Evolutionary conservation across 1,140 invertebrate species (phyloP), one percentile per base, ranked within the genome.

Genomic region (Atta colombica): DNA sequence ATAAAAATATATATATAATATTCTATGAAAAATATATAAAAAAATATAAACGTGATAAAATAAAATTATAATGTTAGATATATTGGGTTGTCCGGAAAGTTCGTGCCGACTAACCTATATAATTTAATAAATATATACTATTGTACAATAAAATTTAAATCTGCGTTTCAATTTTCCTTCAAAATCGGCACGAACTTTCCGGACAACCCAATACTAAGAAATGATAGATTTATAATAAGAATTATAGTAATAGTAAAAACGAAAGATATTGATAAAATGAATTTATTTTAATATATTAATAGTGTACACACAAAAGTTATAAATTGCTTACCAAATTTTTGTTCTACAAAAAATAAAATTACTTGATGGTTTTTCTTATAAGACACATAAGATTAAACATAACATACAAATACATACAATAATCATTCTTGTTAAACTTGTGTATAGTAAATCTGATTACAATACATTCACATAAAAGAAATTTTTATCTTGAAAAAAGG

Each of bases 361-460:
- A 35, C 31, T 35, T 35, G 39, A 49, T 14, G 39, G 0, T 25
- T 71, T 14, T 69, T 71, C 4, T 21, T 49, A 49, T 7, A 25
- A 71, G 8, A 51, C 6, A 51, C 6, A 45, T 5, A 69, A 28
- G 1, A 28, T 14, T 71, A 71, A 71, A 71, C 3, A 39, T 18
- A 39, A 35, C 31, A 16, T 51, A 55, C 14, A 77, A 25, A 60
- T 28, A 18, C 6, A 39, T n/a, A 10, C 16, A 21, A 18, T 39
- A 28, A 60, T 75, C n/a, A 25, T 60, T 60, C 21, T 45, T 0
- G 18, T 60, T 25, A 0, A 77, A 77, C 21, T 39, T 39, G 8
- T 45, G 21, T 77, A 49, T 63, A 77, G 14, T 49, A n/a, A 78
- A 49, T 66, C 16, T 66, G 14, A n/a, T 45, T 60, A 2, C 10